phyloP scores from a whole-genome alignment of 2,888 invertebrate genomes.

The Diploptera punctata region DNA sequence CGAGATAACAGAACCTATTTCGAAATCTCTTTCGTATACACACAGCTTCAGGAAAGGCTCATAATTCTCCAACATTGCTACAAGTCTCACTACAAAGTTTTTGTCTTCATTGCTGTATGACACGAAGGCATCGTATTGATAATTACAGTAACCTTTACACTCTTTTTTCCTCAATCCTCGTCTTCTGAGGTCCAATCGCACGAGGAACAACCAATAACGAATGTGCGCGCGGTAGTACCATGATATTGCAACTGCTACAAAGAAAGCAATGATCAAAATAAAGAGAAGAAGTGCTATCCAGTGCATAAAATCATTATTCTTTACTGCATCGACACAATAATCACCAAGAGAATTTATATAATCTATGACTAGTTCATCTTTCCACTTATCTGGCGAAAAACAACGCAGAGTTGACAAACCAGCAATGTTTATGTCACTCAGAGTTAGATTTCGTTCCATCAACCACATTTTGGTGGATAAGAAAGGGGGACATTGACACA shows the following conservation, averaged over 20 bases:
- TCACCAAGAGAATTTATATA: not conserved
- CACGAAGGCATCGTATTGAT: constrained; percentile 66
- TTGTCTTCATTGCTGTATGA: constrained; percentile 67
- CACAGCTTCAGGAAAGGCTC: constrained; percentile 68
- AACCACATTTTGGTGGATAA: constrained; percentile 46
- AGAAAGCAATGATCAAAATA: not conserved
- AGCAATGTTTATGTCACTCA: constrained; percentile 42
- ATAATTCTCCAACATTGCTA: constrained; percentile 64
- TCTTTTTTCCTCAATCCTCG: constrained; percentile 44
- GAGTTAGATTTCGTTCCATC: not conserved
- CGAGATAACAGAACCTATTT: constrained; percentile 67
- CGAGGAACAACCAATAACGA: constrained; percentile 63
- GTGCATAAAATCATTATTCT: not conserved
- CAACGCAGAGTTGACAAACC: constrained; percentile 55
- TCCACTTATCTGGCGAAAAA: constrained; percentile 59
- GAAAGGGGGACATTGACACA: constrained; percentile 62
- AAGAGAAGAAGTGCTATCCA: not conserved
- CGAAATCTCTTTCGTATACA: constrained; percentile 73
- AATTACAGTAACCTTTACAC: constrained; percentile 46
- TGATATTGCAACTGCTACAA: not conserved
- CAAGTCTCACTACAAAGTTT: constrained; percentile 66
- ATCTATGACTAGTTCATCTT: constrained; percentile 46
- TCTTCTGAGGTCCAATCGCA: constrained; percentile 60
- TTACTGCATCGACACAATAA: not conserved
- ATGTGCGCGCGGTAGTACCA: constrained; percentile 51